Evolutionary conservation across 2,797 vertebrate genomes (phyloP).

Genomic region (Buphagus erythrorhynchus): DNA sequence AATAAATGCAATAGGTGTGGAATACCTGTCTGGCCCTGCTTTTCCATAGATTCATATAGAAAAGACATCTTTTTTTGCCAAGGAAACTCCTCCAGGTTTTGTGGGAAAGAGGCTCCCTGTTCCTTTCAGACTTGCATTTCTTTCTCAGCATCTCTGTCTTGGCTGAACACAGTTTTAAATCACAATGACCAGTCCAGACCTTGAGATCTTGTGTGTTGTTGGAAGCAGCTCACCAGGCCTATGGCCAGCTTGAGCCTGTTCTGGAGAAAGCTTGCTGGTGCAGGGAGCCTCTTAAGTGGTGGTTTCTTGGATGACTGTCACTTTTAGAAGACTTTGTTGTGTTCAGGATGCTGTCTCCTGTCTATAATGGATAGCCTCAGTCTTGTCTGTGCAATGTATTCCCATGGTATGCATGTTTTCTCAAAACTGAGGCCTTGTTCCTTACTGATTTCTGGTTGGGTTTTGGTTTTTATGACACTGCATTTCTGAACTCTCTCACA

Average conservation of each 20-base stretch:
- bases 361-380: background rate
- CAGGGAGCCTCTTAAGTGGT: background rate
- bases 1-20: background rate
- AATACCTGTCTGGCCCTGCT: background rate
- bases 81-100: background rate
- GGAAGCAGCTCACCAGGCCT: background rate
- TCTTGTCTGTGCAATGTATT: background rate
- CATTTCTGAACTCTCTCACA: background rate
- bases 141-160: background rate
- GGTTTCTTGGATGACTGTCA: background rate
- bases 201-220: background rate
- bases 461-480: background rate
- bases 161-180: background rate
- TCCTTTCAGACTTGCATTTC: background rate
- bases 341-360: background rate
- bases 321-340: background rate
- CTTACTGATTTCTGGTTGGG: background rate
- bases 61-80: background rate
- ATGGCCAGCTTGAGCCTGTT: background rate
- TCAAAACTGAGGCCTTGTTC: background rate
- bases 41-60: background rate
- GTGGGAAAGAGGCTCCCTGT: background rate
- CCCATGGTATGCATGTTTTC: background rate
- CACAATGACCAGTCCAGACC: background rate
- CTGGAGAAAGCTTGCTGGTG: background rate